Percentiles rank a stretch among this genome's conserved stretches.
These are phyloP conservation scores for Nephila pilipes DNA, from an alignment of 1,140 invertebrate genomes.

Conservation along the genomic window DNA sequence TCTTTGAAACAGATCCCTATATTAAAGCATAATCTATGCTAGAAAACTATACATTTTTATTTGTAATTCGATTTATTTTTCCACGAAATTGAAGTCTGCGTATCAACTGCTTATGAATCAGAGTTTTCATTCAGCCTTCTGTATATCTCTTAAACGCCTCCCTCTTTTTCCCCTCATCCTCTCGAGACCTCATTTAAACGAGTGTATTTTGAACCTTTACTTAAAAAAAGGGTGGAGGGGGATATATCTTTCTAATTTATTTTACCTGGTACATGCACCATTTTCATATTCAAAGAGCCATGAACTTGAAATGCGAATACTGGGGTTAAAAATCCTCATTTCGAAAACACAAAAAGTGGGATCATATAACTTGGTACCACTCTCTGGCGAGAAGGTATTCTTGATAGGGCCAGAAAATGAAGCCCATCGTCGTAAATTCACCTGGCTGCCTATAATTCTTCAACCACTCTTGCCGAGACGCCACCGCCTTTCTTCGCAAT, in stretches of 20 bases:
- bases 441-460: constrained; percentile 58
- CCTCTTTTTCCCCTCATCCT: no score
- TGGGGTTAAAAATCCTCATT: neutral
- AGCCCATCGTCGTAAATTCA: constrained; percentile 60
- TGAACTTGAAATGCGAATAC: neutral
- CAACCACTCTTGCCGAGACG: constrained; percentile 64
- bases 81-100: no score
- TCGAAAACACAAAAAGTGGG: neutral
- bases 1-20: no score
- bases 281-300: constrained; percentile 47
- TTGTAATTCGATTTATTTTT: no score
- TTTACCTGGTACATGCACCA: neutral
- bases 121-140: no score
- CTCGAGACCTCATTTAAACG: no score
- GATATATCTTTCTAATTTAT: neutral
- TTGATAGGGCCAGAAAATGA: constrained; percentile 61
- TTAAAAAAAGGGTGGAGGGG: no score
- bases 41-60: no score
- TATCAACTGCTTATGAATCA: no score
- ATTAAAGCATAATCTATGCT: no score
- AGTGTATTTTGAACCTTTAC: no score
- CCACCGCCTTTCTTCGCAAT: constrained; percentile 35
- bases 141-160: no score
- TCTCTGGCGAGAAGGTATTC: neutral
- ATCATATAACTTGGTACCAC: neutral